Percentiles rank a stretch among this genome's conserved stretches.
phyloP scores from a whole-genome alignment of 2,797 vertebrate genomes.

The Sebastes vulpes region DNA sequence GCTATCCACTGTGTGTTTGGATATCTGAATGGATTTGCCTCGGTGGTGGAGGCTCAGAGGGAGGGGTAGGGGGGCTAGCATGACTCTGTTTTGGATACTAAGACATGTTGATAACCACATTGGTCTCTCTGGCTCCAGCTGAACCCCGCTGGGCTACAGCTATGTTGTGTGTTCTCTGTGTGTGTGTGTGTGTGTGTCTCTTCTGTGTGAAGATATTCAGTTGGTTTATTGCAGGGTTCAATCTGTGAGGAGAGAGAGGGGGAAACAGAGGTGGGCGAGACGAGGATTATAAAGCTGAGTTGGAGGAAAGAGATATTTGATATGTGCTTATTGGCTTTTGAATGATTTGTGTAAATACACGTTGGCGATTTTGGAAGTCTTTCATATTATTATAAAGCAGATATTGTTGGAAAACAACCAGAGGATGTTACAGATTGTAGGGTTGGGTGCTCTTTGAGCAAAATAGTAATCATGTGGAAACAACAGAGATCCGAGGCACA shows the following conservation, averaged over 20 bases:
- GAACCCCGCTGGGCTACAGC: constrained; percentile 38
- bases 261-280: neutral
- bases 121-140: constrained; percentile 69
- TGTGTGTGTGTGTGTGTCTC: constrained; percentile 5
- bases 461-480: constrained; percentile 48
- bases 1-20: constrained; percentile 28
- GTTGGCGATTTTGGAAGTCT: constrained; percentile 39
- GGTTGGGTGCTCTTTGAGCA: constrained; percentile 22
- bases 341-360: constrained; percentile 56
- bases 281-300: constrained; percentile 26
- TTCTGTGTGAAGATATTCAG: neutral
- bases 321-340: constrained; percentile 45
- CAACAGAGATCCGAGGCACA: constrained; percentile 8
- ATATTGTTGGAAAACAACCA: constrained; percentile 50
- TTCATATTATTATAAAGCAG: constrained; percentile 51
- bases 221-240: constrained; percentile 22
- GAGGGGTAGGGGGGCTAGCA: constrained; percentile 8
- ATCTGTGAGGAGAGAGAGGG: neutral
- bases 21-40: constrained; percentile 34
- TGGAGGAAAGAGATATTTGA: constrained; percentile 49
- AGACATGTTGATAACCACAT: constrained; percentile 62
- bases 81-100: constrained; percentile 73
- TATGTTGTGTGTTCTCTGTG: neutral
- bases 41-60: constrained; percentile 18
- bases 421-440: constrained; percentile 51